These are phyloP conservation scores for Drosophila imparisetae DNA, from an alignment of 2,888 invertebrate species.

Conservation along the genomic window DNA sequence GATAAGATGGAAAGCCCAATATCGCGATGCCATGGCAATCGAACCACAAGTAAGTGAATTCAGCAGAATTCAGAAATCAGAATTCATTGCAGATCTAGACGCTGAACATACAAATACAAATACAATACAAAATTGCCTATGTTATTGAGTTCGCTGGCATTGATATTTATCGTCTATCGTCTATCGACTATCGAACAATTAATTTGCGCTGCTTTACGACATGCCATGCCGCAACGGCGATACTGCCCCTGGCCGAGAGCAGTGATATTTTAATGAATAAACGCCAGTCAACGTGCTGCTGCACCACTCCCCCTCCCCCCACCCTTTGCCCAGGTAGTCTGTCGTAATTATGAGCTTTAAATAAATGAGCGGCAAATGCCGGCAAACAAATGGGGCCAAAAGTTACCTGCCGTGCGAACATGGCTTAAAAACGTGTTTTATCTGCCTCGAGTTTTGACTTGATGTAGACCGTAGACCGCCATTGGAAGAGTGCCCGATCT, in stretches of 20 bases:
- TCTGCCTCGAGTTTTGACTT: conserved; percentile 16
- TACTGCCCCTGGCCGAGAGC: conserved; percentile 16
- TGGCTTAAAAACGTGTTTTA: conserved; percentile 43
- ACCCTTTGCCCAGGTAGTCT: neutral
- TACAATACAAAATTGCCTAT: no score
- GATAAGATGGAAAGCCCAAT: no score
- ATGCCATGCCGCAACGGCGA: no score
- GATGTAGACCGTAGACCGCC: conserved; percentile 33
- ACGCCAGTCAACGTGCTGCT: neutral
- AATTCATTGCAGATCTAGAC: no score
- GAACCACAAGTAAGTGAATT: no score
- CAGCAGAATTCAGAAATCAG: no score
- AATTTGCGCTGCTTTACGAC: no score
- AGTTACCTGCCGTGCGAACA: neutral
- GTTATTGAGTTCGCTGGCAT: no score
- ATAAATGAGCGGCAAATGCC: conserved; percentile 30
- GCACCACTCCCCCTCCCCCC: neutral
- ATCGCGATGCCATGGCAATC: no score
- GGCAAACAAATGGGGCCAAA: conserved; percentile 6
- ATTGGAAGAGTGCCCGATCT: conserved; percentile 21
- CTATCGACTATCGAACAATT: no score
- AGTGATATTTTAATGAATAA: conserved; percentile 69
- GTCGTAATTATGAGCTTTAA: conserved; percentile 25
- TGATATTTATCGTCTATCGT: no score
- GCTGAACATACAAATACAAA: no score